These are phyloP conservation scores for Tenthredo notha DNA, from an alignment of 2,888 invertebrate genomes.

Conservation along the genomic window DNA sequence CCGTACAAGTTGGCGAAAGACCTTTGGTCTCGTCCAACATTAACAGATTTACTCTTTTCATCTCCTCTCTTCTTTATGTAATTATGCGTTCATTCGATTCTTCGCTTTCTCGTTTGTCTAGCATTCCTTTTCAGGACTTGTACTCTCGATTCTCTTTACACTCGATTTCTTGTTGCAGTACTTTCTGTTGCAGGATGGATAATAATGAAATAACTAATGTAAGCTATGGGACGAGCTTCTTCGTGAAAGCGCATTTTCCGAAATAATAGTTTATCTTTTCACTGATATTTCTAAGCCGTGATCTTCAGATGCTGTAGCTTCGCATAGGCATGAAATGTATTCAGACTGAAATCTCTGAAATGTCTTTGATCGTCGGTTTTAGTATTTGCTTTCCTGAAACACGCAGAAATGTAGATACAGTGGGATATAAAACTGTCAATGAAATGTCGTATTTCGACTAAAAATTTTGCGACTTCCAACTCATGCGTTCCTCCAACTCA, in stretches of 20 bases:
- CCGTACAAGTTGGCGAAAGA: neutral
- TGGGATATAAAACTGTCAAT: neutral
- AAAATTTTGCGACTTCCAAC: neutral
- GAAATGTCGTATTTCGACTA: slow-evolving; percentile 1
- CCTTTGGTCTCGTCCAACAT: neutral
- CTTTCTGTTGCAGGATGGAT: neutral
- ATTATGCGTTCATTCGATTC: neutral
- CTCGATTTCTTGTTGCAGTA: neutral
- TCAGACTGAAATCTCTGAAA: neutral
- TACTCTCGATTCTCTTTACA: neutral
- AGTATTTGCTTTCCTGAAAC: neutral
- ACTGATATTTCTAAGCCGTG: neutral
- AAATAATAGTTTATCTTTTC: neutral
- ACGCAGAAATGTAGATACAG: neutral
- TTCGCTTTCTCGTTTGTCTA: neutral
- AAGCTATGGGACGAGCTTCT: neutral
- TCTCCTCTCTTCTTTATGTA: neutral
- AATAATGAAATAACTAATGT: neutral
- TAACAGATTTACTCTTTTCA: slow-evolving; percentile 18
- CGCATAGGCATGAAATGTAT: neutral
- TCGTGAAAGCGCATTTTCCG: neutral
- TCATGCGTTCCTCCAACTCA: neutral
- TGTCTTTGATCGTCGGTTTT: neutral
- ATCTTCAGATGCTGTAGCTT: neutral
- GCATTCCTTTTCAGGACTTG: neutral